These are phyloP conservation scores for Chelon auratus DNA, from an alignment of 2,797 vertebrate genomes.

Conservation along the genomic window DNA sequence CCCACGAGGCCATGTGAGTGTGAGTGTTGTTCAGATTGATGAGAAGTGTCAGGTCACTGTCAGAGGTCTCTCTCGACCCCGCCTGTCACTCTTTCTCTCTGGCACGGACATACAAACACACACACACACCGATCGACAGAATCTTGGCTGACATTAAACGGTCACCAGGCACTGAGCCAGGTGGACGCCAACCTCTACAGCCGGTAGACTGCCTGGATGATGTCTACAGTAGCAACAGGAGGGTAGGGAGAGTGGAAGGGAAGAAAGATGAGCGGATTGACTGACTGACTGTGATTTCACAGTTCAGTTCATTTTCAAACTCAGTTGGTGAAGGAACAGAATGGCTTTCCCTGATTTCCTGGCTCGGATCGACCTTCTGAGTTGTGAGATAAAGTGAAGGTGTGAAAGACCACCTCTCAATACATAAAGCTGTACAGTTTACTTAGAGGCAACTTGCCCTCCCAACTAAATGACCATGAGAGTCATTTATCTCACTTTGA, in stretches of 20 bases:
- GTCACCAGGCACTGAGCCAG: slow-evolving; percentile 26
- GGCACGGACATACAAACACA: slow-evolving; percentile 7
- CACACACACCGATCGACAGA: slow-evolving; percentile 18
- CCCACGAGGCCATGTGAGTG: slow-evolving; percentile 5
- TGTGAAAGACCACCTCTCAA: not conserved
- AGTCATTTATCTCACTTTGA: not conserved
- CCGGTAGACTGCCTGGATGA: slow-evolving; percentile 13
- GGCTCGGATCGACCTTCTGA: not conserved
- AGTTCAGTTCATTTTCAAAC: not conserved
- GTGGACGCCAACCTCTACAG: slow-evolving; percentile 22
- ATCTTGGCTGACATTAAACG: slow-evolving; percentile 29
- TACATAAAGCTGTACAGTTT: not conserved
- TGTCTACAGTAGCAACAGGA: slow-evolving; percentile 4
- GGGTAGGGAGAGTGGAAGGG: not conserved
- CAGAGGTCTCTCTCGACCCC: slow-evolving; percentile 29
- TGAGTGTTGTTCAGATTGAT: slow-evolving; percentile 34
- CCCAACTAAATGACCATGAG: not conserved
- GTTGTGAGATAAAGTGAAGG: not conserved
- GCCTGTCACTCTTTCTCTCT: slow-evolving; percentile 27
- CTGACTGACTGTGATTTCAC: not conserved
- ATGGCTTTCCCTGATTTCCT: not conserved
- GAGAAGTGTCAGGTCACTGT: slow-evolving; percentile 27
- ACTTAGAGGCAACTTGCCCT: not conserved
- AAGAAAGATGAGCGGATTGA: not conserved
- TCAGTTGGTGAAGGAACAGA: not conserved